Percentiles rank a stretch among this genome's conserved stretches.
Evolutionary conservation across 2,888 invertebrate species (phyloP).

Genomic region (Miltochrista miniata): DNA sequence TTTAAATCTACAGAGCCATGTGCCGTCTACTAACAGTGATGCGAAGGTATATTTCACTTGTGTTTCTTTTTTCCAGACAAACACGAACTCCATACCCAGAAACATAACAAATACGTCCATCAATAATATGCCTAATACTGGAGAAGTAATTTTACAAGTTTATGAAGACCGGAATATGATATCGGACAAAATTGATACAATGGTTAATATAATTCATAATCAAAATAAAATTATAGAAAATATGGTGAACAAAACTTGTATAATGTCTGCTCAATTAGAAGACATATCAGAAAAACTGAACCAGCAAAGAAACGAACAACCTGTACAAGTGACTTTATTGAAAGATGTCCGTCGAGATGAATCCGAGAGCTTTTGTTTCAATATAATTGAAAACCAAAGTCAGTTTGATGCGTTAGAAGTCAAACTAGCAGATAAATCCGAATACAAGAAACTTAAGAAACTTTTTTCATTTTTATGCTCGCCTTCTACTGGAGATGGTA

Average conservation of each 20-base stretch:
- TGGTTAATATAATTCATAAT: no score
- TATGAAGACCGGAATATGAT: no score
- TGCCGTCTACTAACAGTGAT: not conserved
- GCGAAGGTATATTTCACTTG: not conserved
- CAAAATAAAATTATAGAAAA: no score
- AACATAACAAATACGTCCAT: no score
- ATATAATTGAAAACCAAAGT: constrained; percentile 19
- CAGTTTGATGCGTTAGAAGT: constrained; percentile 14
- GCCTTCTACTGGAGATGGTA: constrained; percentile 8
- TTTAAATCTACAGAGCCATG: not conserved
- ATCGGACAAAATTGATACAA: no score
- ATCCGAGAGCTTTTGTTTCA: constrained; percentile 16
- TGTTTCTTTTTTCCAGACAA: not conserved
- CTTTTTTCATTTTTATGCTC: not conserved
- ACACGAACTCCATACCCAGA: not conserved
- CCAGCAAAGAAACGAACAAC: no score
- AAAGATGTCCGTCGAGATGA: constrained; percentile 16
- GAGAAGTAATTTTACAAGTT: no score
- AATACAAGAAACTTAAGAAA: constrained; percentile 1
- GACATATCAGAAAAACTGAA: no score
- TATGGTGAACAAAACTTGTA: no score
- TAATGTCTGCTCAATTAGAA: no score
- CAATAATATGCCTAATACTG: no score
- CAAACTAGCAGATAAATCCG: constrained; percentile 15
- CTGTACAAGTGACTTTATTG: no score